phyloP scores from a whole-genome alignment of 1,140 invertebrate species.

The Aphidius gifuensis region DNA sequence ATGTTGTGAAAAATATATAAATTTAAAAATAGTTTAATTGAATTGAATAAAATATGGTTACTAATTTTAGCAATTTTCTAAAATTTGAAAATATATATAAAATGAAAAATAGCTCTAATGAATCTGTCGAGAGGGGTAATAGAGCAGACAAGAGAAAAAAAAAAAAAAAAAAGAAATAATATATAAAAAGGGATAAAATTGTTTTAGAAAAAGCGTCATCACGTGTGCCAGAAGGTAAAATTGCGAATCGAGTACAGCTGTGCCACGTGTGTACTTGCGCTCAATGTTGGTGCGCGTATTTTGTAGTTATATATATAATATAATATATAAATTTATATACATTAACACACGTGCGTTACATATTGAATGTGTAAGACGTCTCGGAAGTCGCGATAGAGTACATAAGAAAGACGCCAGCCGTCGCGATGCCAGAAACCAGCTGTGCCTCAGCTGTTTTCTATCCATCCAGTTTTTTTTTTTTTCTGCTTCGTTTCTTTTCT shows the following conservation, averaged over 20 bases:
- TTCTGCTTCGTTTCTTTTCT: conserved; percentile 28
- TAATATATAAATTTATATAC: conserved; percentile 4
- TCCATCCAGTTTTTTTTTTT: conserved; percentile 33
- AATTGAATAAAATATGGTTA: no score
- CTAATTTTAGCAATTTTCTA: no score
- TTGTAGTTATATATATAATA: neutral
- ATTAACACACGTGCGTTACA: neutral
- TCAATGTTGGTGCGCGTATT: neutral
- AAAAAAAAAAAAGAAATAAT: neutral
- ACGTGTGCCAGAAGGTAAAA: conserved; percentile 1
- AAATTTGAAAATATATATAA: no score
- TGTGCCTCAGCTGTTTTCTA: conserved; percentile 51
- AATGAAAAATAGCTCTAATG: no score
- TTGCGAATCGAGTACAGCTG: conserved; percentile 18
- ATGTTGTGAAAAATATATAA: no score
- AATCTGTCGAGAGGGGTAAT: no score
- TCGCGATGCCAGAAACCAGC: conserved; percentile 45
- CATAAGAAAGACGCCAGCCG: conserved; percentile 37
- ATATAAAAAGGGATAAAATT: neutral
- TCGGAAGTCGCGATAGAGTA: neutral
- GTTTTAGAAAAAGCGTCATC: neutral
- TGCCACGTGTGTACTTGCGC: conserved; percentile 16
- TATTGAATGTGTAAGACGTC: neutral
- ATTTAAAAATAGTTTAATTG: no score
- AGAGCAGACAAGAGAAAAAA: no score